Conservation (phyloP, 2,888 invertebrate species). For the Andrena trimmerana region DNA sequence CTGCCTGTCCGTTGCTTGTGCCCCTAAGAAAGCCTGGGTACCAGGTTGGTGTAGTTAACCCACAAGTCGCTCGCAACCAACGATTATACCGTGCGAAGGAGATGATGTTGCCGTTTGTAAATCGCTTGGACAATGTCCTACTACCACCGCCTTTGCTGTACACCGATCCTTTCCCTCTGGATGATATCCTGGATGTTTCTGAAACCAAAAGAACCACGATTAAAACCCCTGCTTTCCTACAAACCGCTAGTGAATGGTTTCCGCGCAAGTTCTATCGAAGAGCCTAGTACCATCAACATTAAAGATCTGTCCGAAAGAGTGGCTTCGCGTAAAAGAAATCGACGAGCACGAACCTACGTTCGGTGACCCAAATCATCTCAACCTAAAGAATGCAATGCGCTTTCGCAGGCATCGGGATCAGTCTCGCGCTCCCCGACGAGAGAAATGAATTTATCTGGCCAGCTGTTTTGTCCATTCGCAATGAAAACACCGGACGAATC, state of each 20-base stretch:
- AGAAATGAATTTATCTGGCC: constrained; percentile 22
- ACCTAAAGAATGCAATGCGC: constrained; percentile 1
- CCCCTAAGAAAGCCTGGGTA: constrained; percentile 80
- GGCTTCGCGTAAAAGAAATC: not conserved
- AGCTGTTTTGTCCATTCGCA: constrained; percentile 53
- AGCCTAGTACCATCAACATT: too few relatives aligned
- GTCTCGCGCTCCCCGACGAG: not conserved
- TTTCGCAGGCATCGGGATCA: constrained; percentile 10
- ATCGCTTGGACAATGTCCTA: constrained; percentile 81
- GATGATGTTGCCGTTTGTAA: constrained; percentile 81
- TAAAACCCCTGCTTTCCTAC: not conserved
- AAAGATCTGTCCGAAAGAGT: not conserved
- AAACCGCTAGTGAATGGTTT: not conserved
- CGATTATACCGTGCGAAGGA: constrained; percentile 77
- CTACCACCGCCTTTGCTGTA: constrained; percentile 84
- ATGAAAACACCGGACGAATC: not conserved
- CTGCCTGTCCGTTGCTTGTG: constrained; percentile 84
- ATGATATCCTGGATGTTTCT: constrained; percentile 95
- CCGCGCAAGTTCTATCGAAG: too few relatives aligned
- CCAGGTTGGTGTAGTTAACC: constrained; percentile 79
- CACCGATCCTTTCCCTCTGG: constrained; percentile 90
- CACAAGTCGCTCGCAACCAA: constrained; percentile 76
- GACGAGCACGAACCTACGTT: constrained; percentile 46
- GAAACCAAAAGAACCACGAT: constrained; percentile 80
- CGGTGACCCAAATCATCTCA: constrained; percentile 46